A percentile compares a stretch with the other conserved stretches of the same genome.
Evolutionary conservation across 2,888 invertebrate genomes (phyloP).

Genomic region (Drosophila picticornis): DNA sequence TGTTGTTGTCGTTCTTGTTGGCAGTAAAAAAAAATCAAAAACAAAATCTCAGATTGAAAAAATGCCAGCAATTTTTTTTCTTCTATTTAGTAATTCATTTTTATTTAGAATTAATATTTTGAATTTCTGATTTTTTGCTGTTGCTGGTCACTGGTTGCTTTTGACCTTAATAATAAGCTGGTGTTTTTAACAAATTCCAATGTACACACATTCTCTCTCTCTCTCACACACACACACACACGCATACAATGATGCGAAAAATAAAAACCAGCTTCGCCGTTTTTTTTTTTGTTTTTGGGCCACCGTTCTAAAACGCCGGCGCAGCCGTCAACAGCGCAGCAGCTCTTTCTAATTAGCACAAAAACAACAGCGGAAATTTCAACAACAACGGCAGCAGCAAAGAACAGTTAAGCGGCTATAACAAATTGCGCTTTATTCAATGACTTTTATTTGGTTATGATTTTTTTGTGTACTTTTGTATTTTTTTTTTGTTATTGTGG

Average conservation of each 20-base stretch:
- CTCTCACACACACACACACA: conserved; percentile 26
- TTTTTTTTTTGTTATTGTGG: conserved; percentile 52
- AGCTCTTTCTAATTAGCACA: conserved; percentile 60
- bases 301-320: conserved; percentile 64
- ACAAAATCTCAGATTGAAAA: conserved; percentile 39
- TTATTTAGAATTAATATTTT: conserved; percentile 59
- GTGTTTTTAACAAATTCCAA: conserved; percentile 71
- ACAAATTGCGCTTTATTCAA: conserved; percentile 38
- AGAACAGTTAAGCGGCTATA: conserved; percentile 45
- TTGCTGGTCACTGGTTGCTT: conserved; percentile 72
- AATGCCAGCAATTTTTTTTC: conserved; percentile 17
- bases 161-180: conserved; percentile 72
- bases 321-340: conserved; percentile 46
- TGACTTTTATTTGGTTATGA: conserved; percentile 21
- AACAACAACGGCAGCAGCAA: conserved; percentile 26
- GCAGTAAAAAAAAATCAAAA: conserved; percentile 29
- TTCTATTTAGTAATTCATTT: conserved; percentile 24
- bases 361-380: conserved; percentile 41
- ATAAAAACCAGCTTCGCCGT: conserved; percentile 61
- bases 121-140: conserved; percentile 25
- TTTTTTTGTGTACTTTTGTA: conserved; percentile 30
- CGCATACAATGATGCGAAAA: conserved; percentile 56
- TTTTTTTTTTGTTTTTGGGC: conserved; percentile 65
- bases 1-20: conserved; percentile 31
- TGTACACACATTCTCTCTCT: conserved; percentile 45